A percentile compares a stretch with the other conserved stretches of the same genome.
phyloP scores from a whole-genome alignment of 2,797 vertebrate species.

The Tauraco hartlaubi region DNA sequence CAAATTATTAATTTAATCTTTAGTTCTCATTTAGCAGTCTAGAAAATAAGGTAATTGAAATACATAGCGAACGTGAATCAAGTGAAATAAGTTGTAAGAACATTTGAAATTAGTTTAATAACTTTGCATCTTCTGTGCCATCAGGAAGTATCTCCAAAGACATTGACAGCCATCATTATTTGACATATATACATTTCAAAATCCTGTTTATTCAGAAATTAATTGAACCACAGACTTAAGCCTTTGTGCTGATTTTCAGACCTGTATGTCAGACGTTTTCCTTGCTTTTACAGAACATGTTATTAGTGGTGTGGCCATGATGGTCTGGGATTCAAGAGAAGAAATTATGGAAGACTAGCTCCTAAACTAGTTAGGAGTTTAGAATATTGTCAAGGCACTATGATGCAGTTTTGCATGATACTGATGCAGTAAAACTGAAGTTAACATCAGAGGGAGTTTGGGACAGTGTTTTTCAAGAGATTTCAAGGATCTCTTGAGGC shows the following conservation, averaged over 20 bases:
- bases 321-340: background rate
- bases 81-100: conserved; percentile 27
- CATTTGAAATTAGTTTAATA: background rate
- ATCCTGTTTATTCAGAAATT: background rate
- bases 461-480: background rate
- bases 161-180: background rate
- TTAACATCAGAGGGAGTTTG: background rate
- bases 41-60: conserved; percentile 67
- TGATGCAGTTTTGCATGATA: background rate
- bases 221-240: background rate
- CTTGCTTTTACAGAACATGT: background rate
- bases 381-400: background rate
- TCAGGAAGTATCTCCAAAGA: background rate
- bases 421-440: background rate
- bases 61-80: conserved; percentile 28
- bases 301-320: background rate
- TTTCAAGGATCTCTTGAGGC: background rate
- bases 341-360: background rate
- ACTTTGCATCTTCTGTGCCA: background rate
- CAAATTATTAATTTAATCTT: conserved; percentile 70
- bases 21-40: conserved; percentile 48
- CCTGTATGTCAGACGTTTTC: background rate
- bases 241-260: background rate
- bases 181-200: background rate
- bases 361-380: background rate